These are phyloP conservation scores for Neodontobutis hainanensis DNA, from an alignment of 2,113 vertebrate species.

Conservation along the genomic window DNA sequence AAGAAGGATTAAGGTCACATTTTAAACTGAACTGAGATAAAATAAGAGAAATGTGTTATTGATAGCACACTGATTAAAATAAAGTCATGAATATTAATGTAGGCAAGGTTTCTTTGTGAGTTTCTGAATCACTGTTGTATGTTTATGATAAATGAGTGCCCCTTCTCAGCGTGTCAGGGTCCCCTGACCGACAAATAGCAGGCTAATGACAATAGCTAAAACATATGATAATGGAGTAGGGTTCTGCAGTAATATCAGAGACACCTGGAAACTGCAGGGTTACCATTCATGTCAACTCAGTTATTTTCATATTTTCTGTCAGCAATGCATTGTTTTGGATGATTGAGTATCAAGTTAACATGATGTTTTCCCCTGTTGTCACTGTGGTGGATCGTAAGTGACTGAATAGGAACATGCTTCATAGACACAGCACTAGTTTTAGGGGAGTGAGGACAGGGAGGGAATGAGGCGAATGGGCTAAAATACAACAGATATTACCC, in stretches of 20 bases:
- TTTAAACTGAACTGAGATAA: slow-evolving; percentile 20
- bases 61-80: slow-evolving; percentile 37
- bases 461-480: no score
- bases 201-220: slow-evolving; percentile 74
- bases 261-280: slow-evolving; percentile 57
- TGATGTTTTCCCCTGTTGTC: slow-evolving; percentile 28
- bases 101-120: slow-evolving; percentile 50
- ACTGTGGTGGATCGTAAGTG: slow-evolving; percentile 12
- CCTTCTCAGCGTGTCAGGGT: slow-evolving; percentile 64
- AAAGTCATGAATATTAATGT: slow-evolving; percentile 68
- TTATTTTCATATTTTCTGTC: slow-evolving; percentile 53
- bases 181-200: slow-evolving; percentile 73
- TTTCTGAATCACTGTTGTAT: slow-evolving; percentile 50
- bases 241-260: slow-evolving; percentile 60
- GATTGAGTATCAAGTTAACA: slow-evolving; percentile 61
- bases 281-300: slow-evolving; percentile 47
- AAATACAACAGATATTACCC: no score
- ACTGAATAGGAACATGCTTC: slow-evolving; percentile 5
- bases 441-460: neutral
- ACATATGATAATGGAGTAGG: slow-evolving; percentile 69
- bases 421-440: neutral
- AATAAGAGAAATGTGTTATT: slow-evolving; percentile 32
- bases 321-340: slow-evolving; percentile 39
- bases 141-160: slow-evolving; percentile 72
- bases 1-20: slow-evolving; percentile 14